Evolutionary conservation across 2,888 invertebrate species (phyloP), one percentile per base, ranked within the genome.

Genomic region (Aspidapion aeneum): DNA sequence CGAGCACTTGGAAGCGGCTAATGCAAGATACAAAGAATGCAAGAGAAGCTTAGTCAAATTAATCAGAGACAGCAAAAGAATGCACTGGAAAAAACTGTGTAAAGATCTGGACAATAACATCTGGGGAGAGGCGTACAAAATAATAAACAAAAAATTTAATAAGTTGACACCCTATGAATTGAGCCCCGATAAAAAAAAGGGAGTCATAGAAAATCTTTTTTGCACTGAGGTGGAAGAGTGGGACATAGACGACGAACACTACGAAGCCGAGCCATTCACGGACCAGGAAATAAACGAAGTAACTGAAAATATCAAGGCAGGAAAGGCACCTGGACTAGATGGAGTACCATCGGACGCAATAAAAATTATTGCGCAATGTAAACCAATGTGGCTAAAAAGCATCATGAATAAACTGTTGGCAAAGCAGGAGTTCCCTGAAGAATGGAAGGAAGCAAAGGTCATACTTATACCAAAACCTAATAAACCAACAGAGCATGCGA

Each of bases 311-410:
- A 55, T 63, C 1, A 64, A 64, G 19, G 0, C 12, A 48, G 51
- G 51, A 9, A 63, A 58, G 54, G 61, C 66, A 20, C 61, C 64
- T 1, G 66, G 68, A 2, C 68, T 59, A 2, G 68, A 66, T 50
- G 54, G 62, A 1, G 51, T 63, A 12, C 57, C 55, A 12, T 22
- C 62, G 54, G 67, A 67, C 20, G 57, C 60, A 1, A 52, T 63
- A 7, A 61, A 60, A 48, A 22, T n/a, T 7, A 18, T 48, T n/a
- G 52, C 52, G n/a, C 18, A 22, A 49, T 58, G 18, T 9, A 12
- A 5, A 1, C 57, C 62, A 7, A 18, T 54, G 1, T 5, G 7
- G 2, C 1, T 60, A 1, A 12, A 56, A 1, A 22, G 19, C 1
- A 12, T 66, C 9, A 21, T 57, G 17, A 64, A 63, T 20, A 16